Base-by-base conservation (phyloP, 1,140 invertebrate genomes). In the Leptopilina boulardi region DNA sequence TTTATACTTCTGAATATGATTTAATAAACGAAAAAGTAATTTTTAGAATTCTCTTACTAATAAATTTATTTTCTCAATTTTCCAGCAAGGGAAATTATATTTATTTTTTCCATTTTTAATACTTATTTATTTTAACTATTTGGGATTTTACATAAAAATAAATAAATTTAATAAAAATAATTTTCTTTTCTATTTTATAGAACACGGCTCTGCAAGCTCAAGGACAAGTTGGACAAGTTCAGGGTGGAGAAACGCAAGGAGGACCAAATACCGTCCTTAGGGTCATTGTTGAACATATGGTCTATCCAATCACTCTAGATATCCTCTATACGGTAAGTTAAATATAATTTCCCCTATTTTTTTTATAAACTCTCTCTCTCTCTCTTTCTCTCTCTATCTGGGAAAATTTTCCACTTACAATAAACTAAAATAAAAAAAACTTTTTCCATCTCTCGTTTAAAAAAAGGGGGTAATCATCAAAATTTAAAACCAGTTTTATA, bases 271-370 rank as follows among this genome's bases (percentile, higher is more conserved):
- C 98, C 26, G 98, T 99, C 73, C 94, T 99, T 51, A 94, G 99
- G 76, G 98, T 99, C 70, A 99, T 99, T 89, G 95, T 99, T 82
- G 98, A 99, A 91, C 98, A 99, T 91, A 97, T 99, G 95, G 93
- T 99, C 77, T 99, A 99, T 90, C 98, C 98, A 13, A 98, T 99
- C 80, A 98, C 98, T 42, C 94, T 99, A 84, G 98, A 99, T 88
- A 96, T 99, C 71, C 94, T 99, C 76, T 96, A 99, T 92, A 94
- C 95, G 93, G 95, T 97, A 91, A 91, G 90, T 86, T 21, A 13
- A 80, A 76, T 11, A 59, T 26, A 18, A 5, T 18, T 51, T 2
- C 47, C 3, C 9, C 1, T 18, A n/a, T 15, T 18, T n/a, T n/a
- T 11, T 47, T 47, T 15, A 15, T 47, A n/a, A 15, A 38, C 2